A percentile compares a stretch with the other conserved stretches of the same genome.
Evolutionary conservation across 2,797 vertebrate species (phyloP).

Genomic region (Antrozous pallidus): DNA sequence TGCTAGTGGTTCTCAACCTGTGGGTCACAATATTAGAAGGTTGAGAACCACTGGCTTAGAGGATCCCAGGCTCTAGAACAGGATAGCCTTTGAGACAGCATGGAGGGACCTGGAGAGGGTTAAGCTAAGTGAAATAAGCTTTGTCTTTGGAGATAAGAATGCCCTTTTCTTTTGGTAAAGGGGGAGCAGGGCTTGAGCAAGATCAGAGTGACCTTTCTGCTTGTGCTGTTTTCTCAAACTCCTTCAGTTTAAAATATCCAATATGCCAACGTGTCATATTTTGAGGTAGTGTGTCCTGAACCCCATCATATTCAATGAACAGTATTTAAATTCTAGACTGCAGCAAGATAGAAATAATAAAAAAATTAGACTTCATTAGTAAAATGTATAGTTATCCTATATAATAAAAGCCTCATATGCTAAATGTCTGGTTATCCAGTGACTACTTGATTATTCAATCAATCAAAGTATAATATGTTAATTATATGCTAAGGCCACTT

Average conservation of each 20-base stretch:
- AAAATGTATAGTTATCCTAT: neutral
- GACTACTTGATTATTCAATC: too few species aligned
- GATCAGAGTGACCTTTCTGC: neutral
- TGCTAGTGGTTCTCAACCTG: too few species aligned
- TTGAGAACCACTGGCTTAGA: too few species aligned
- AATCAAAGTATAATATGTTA: too few species aligned
- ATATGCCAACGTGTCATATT: neutral
- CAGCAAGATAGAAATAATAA: neutral
- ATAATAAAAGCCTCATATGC: too few species aligned
- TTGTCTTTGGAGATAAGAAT: neutral
- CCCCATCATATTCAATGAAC: neutral
- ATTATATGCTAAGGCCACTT: too few species aligned
- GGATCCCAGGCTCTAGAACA: too few species aligned
- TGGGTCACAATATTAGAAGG: too few species aligned
- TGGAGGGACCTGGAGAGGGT: too few species aligned
- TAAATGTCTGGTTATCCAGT: too few species aligned
- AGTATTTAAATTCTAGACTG: neutral
- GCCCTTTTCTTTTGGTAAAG: neutral
- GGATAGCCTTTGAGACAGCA: too few species aligned
- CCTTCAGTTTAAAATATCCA: neutral
- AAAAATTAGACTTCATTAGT: slow-evolving; percentile 1
- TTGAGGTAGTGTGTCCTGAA: neutral
- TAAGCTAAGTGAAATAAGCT: too few species aligned
- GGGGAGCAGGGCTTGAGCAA: neutral
- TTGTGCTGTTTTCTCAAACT: neutral